Evolutionary conservation across 2,113 vertebrate genomes (phyloP).

Genomic region (Pelecanus crispus): DNA sequence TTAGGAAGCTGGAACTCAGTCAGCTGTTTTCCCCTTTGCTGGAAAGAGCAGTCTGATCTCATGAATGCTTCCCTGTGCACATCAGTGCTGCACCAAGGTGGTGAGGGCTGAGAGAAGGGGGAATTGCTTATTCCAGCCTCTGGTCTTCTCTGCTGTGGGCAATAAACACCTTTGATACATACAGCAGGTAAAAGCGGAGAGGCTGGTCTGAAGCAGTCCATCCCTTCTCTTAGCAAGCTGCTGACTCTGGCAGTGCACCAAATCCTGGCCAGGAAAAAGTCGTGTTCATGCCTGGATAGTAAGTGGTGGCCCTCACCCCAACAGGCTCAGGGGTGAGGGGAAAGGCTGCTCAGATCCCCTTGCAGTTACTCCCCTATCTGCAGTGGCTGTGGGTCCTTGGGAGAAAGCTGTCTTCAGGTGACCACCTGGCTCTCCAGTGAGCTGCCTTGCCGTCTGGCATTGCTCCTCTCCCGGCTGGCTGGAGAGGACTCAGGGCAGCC

Average conservation of each 20-base stretch:
- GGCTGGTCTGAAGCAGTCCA: neutral
- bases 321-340: neutral
- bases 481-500: neutral
- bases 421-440: neutral
- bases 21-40: rapidly evolving
- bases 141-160: neutral
- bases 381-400: neutral
- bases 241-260: neutral
- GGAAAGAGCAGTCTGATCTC: neutral
- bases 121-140: neutral
- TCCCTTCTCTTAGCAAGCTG: neutral
- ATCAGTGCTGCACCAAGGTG: neutral
- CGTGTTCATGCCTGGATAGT: neutral
- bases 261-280: neutral
- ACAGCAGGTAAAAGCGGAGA: neutral
- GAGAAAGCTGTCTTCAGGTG: neutral
- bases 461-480: neutral
- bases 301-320: neutral
- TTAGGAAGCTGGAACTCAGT: neutral
- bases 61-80: rapidly evolving
- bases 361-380: neutral
- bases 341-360: neutral
- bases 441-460: neutral
- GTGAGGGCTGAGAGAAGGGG: neutral
- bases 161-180: neutral